These are phyloP conservation scores for Microctonus brassicae DNA, from an alignment of 2,888 invertebrate species.

Conservation along the genomic window DNA sequence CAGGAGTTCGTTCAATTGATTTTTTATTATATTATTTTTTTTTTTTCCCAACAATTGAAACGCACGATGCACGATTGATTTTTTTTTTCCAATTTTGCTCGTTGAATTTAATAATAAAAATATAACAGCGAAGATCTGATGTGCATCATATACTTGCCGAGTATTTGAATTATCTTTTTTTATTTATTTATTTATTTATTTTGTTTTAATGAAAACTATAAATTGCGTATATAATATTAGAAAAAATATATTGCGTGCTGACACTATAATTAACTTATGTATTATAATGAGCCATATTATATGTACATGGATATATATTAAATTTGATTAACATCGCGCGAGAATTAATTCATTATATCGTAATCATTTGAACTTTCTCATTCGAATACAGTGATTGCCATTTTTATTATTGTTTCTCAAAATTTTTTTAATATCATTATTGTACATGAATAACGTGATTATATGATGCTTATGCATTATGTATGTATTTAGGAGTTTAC, in stretches of 20 bases:
- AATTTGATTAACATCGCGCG: neutral
- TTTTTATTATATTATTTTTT: no score
- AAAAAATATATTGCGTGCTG: neutral
- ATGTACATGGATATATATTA: neutral
- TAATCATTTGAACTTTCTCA: neutral
- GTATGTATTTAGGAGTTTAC: neutral
- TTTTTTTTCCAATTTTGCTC: neutral
- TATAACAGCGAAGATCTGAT: no score
- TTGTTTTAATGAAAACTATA: no score
- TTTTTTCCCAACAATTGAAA: conserved; percentile 25
- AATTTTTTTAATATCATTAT: neutral
- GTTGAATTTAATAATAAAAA: neutral
- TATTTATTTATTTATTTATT: no score
- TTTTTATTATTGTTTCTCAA: neutral
- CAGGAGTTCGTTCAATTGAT: conserved; percentile 38
- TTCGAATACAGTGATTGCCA: neutral
- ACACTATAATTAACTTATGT: neutral
- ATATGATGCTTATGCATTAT: neutral
- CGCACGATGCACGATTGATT: conserved; percentile 13
- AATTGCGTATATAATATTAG: neutral
- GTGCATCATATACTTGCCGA: no score
- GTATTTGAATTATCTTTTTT: no score
- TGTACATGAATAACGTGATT: neutral
- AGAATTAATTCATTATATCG: neutral
- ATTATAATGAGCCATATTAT: neutral